Conservation (phyloP, 2,888 invertebrate genomes). For the Chromoteleia sp. region DNA sequence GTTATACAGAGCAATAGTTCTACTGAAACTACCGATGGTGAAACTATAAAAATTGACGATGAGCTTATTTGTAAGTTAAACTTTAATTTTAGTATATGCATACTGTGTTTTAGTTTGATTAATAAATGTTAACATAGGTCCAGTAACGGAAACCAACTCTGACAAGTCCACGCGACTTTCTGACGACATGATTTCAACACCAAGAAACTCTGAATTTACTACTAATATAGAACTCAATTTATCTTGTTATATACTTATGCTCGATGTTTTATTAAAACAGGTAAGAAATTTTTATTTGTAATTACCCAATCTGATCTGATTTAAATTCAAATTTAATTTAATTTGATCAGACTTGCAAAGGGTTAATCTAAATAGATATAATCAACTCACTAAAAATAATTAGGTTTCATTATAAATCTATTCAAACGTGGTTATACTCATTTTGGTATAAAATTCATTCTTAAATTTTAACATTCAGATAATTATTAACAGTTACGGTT, state of each 20-base stretch:
- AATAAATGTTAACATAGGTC: constrained; percentile 83
- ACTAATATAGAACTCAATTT: constrained; percentile 91
- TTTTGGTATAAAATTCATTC: neutral
- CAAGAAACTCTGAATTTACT: constrained; percentile 89
- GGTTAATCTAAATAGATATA: neutral
- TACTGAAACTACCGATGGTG: constrained; percentile 73
- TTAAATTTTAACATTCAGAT: too few relatives aligned
- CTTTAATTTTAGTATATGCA: constrained; percentile 10
- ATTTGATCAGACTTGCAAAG: constrained; percentile 12
- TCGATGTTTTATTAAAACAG: constrained; percentile 97
- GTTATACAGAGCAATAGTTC: constrained; percentile 87
- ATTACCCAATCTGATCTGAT: constrained; percentile 8
- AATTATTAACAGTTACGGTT: too few relatives aligned
- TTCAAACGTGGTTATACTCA: neutral
- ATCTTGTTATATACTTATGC: constrained; percentile 98
- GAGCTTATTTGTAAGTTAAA: constrained; percentile 86
- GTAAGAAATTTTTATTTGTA: constrained; percentile 82
- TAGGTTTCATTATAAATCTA: neutral
- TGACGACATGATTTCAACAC: constrained; percentile 88
- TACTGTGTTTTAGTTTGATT: neutral
- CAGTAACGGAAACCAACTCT: constrained; percentile 89
- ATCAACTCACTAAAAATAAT: too few relatives aligned
- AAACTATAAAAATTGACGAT: constrained; percentile 70
- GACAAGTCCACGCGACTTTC: constrained; percentile 89
- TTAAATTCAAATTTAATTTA: neutral